Evolutionary conservation across 2,797 vertebrate genomes (phyloP), one percentile per base, ranked within the genome.

Genomic region (Peromyscus melanophrys): DNA sequence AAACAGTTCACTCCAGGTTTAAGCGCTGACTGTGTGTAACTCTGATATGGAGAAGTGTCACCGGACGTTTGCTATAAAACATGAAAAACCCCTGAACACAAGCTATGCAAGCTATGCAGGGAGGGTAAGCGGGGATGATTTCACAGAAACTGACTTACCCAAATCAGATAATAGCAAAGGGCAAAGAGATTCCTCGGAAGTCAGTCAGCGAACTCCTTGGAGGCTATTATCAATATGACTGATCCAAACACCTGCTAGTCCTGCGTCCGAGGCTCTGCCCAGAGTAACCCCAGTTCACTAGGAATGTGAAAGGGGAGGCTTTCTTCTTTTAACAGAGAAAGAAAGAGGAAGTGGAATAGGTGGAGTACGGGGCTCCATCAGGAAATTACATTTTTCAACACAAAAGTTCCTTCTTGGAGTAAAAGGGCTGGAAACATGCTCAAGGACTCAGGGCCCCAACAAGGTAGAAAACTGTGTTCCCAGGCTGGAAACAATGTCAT

Each of bases 51-150:
- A 14, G 69, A 83, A 91, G 80, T 40, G 52, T 71, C 69, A 17
- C 43, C 31, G 3, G 59, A 21, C 12, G 14, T 76, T 90, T 34
- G 63, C 43, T 80, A 16, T 27, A 75, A 34, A 63, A 40, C 46
- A 6, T 9, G 12, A 13, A 90, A 31, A 37, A 4, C 29, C 52
- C 59, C 25, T 76, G 75, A 61, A 92, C 46, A 43, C 52, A 94
- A 80, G 57, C 31, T 82, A 67, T 57, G 6, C 52, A 89, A 80
- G 57, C 31, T 78, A 67, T 57, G 6, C 52, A 90, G 59, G n/a
- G 92, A 80, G 93, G 52, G 59, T 52, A 5, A 92, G 55, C 88
- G 71, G 88, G 80, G 86, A 94, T 90, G 21, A 85, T 57, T 87
- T 92, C 29, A 31, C 55, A 84, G n/a, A 96, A 83, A 94, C 23